A percentile compares a stretch with the other conserved stretches of the same genome.
Conservation (phyloP, 2,888 invertebrate genomes). For the Tribolium freemani region DNA sequence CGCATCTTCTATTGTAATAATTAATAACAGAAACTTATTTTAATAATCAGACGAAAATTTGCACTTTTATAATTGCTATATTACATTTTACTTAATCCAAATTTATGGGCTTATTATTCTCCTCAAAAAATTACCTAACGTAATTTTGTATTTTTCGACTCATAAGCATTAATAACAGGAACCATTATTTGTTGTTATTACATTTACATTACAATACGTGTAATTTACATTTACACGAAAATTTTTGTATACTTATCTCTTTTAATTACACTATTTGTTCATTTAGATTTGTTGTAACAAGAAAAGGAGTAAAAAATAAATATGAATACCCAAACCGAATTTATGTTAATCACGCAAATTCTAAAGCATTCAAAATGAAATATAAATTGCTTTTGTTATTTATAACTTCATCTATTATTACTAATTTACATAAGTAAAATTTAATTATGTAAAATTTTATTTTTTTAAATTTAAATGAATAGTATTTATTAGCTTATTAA, state of each 20-base stretch:
- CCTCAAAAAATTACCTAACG: neutral
- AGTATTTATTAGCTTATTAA: too few relatives aligned
- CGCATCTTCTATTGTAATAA: conserved; percentile 12
- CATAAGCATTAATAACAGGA: neutral
- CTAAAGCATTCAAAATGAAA: neutral
- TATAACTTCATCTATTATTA: neutral
- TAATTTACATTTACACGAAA: neutral
- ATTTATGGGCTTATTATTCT: conserved; percentile 1
- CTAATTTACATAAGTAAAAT: neutral
- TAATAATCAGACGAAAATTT: conserved; percentile 14
- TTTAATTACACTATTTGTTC: neutral
- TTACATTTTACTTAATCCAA: neutral
- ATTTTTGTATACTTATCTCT: neutral
- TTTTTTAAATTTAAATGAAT: neutral
- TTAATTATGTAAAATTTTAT: neutral
- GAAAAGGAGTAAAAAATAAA: too few relatives aligned
- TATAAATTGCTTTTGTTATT: neutral
- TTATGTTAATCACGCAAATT: neutral
- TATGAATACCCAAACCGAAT: neutral
- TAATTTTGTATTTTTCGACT: neutral
- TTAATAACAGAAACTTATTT: conserved; percentile 9
- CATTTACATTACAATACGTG: neutral
- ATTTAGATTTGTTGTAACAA: too few relatives aligned
- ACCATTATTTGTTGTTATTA: neutral
- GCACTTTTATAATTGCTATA: conserved; percentile 21